These are phyloP conservation scores for Neogale vison DNA, from an alignment of 2,113 vertebrate genomes.

Conservation along the genomic window DNA sequence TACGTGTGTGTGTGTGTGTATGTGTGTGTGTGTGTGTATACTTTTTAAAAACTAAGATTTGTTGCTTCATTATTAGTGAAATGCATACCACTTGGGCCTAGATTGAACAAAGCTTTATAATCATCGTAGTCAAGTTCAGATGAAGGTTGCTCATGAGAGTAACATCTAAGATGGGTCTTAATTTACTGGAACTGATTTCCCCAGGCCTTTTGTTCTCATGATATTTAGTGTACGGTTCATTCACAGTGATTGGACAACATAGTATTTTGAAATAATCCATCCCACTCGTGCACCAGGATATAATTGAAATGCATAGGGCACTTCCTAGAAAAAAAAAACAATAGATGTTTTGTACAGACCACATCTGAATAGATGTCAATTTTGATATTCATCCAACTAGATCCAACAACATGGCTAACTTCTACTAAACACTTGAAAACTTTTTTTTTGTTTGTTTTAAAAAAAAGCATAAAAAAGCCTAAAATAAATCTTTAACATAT, in stretches of 20 bases:
- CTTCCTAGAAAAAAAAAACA: constrained; percentile 66
- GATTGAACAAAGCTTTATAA: neutral
- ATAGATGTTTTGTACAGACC: constrained; percentile 46
- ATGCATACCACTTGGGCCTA: neutral
- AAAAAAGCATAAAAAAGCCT: neutral
- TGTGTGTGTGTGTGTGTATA: neutral
- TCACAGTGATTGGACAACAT: constrained; percentile 28
- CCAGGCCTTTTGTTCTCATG: constrained; percentile 56
- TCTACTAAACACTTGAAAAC: neutral
- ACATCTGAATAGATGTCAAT: neutral
- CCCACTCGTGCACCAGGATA: constrained; percentile 59
- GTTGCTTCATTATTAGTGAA: neutral
- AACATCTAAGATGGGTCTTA: neutral
- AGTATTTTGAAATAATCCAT: constrained; percentile 70
- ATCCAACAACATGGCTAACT: constrained; percentile 33
- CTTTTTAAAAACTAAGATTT: neutral
- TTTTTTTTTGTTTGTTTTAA: neutral
- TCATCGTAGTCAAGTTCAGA: constrained; percentile 32
- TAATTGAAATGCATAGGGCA: constrained; percentile 43
- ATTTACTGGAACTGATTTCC: constrained; percentile 57
- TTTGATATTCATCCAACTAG: neutral
- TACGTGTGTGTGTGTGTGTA: no score
- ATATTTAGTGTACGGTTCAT: constrained; percentile 36
- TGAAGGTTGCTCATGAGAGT: constrained; percentile 33
- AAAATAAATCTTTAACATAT: neutral